A percentile compares a stretch with the other conserved stretches of the same genome.
phyloP scores from a whole-genome alignment of 2,797 vertebrate genomes.

The Acipenser ruthenus region DNA sequence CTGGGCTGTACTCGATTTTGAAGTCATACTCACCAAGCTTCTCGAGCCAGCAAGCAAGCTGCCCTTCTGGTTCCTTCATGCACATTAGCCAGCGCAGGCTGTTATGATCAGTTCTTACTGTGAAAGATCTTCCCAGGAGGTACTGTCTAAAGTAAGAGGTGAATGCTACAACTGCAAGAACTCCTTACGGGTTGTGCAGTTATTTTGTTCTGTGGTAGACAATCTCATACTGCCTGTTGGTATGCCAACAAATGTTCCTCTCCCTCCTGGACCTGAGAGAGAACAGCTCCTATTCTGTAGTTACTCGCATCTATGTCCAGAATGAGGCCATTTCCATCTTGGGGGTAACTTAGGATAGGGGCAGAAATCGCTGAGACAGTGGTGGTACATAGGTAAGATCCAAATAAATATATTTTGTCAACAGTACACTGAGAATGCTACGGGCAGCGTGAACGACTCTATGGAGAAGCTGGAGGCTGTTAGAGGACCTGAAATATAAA shows the following conservation, averaged over 20 bases:
- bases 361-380: not conserved
- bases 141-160: not conserved
- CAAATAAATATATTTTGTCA: too few species aligned
- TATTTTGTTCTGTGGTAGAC: not conserved
- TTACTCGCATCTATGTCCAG: not conserved
- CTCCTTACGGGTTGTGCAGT: not conserved
- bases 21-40: too few species aligned
- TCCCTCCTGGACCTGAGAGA: not conserved
- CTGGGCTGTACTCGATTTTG: too few species aligned
- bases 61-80: not conserved
- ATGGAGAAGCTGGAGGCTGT: too few species aligned
- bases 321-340: not conserved
- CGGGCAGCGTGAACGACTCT: too few species aligned
- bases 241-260: not conserved
- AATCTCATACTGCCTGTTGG: too few species aligned
- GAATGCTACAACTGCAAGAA: not conserved
- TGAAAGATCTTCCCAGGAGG: not conserved
- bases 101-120: not conserved
- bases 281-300: too few species aligned
- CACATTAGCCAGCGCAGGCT: not conserved
- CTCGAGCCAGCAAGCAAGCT: not conserved
- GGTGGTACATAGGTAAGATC: too few species aligned
- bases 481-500: too few species aligned
- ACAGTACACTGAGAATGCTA: too few species aligned
- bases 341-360: not conserved